These are phyloP conservation scores for Cottus gobio DNA, from an alignment of 2,113 vertebrate genomes.

Conservation along the genomic window DNA sequence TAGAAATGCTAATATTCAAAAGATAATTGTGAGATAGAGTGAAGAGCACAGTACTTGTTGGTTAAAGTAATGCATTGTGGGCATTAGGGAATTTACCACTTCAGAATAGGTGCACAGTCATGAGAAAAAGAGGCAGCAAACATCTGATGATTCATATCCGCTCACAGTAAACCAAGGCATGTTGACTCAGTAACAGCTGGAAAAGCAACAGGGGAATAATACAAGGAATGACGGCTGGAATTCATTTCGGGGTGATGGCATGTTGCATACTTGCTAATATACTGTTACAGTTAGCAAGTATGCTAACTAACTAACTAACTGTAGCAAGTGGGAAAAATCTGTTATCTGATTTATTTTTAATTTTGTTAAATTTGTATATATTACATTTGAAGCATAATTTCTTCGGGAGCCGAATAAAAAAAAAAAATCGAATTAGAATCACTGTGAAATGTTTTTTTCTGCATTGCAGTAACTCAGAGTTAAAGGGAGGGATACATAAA, in stretches of 20 bases:
- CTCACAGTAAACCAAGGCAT: not conserved
- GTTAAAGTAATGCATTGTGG: not conserved
- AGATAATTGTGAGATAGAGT: not conserved
- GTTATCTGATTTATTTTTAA: too few relatives aligned
- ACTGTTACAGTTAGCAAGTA: too few relatives aligned
- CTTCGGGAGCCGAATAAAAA: too few relatives aligned
- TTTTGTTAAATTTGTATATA: too few relatives aligned
- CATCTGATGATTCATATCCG: too few relatives aligned
- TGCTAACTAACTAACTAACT: too few relatives aligned
- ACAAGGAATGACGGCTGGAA: not conserved
- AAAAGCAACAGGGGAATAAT: not conserved
- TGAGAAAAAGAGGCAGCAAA: not conserved
- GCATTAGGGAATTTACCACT: constrained; percentile 18
- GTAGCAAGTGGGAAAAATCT: too few relatives aligned
- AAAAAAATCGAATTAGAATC: too few relatives aligned
- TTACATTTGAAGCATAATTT: too few relatives aligned
- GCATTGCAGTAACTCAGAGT: too few relatives aligned
- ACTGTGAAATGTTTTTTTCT: too few relatives aligned
- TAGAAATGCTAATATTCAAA: not conserved
- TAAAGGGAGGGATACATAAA: too few relatives aligned
- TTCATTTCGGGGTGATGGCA: not conserved
- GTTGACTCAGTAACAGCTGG: not conserved
- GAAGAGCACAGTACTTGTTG: not conserved
- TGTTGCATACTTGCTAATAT: not conserved
- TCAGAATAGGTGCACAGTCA: not conserved